Evolutionary conservation across 2,113 vertebrate genomes (phyloP).

Genomic region (Alethe diademata): DNA sequence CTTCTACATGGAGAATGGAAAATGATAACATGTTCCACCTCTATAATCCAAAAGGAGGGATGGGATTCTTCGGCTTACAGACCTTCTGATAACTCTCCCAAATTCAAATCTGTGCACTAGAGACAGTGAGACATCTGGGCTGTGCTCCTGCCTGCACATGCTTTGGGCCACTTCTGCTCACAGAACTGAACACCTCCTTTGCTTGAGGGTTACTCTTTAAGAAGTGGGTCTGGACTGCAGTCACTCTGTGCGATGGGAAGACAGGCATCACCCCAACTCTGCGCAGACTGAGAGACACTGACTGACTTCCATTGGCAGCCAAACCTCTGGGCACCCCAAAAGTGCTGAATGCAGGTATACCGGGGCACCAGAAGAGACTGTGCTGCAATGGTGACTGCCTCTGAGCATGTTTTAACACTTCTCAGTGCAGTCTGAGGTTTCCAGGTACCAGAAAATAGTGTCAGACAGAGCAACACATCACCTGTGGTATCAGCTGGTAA

Average conservation of each 20-base stretch:
- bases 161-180: not conserved
- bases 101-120: not conserved
- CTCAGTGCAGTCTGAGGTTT: not conserved
- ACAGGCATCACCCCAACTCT: not conserved
- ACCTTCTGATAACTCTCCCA: not conserved
- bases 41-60: not conserved
- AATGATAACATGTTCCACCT: not conserved
- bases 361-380: not conserved
- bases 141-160: not conserved
- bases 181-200: not conserved
- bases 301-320: rapidly evolving
- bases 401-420: not conserved
- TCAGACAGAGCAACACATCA: not conserved
- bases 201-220: not conserved
- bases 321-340: not conserved
- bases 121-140: not conserved
- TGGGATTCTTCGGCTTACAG: not conserved
- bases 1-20: not conserved
- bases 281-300: not conserved
- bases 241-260: not conserved
- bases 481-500: not conserved
- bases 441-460: not conserved
- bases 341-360: not conserved
- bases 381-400: rapidly evolving
- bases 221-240: not conserved